A percentile compares a stretch with the other conserved stretches of the same genome.
phyloP scores from a whole-genome alignment of 2,797 vertebrate species.

The Momotus momota region DNA sequence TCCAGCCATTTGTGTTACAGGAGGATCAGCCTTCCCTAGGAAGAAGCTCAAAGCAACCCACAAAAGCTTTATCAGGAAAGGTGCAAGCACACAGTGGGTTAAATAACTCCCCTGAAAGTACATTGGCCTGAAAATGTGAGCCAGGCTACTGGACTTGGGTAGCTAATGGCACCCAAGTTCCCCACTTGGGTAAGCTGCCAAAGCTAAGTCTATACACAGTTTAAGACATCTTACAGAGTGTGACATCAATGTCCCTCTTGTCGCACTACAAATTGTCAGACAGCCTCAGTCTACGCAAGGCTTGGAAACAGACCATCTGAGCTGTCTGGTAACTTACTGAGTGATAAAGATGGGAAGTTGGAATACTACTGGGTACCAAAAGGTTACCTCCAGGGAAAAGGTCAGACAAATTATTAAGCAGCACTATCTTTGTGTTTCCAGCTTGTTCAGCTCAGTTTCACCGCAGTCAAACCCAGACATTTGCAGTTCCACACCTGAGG shows the following conservation, averaged over 20 bases:
- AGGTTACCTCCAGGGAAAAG: neutral
- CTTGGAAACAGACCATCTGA: neutral
- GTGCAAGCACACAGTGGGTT: rapidly evolving
- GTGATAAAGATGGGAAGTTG: neutral
- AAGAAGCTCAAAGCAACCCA: neutral
- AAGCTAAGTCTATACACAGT: rapidly evolving
- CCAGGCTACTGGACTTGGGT: neutral
- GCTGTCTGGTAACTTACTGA: neutral
- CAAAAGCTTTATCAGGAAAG: neutral
- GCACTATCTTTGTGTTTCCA: neutral
- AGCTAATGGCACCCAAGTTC: neutral
- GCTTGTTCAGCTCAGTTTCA: neutral
- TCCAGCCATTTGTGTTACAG: neutral
- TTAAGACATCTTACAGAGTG: neutral
- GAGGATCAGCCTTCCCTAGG: neutral
- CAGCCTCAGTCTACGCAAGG: neutral
- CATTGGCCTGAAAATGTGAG: no score
- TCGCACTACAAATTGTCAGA: neutral
- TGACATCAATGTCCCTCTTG: rapidly evolving
- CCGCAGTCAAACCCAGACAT: neutral
- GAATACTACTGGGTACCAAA: no score
- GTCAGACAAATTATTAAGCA: rapidly evolving
- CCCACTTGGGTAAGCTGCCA: rapidly evolving
- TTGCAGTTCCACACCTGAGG: neutral
- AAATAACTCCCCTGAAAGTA: neutral